Percentiles rank a stretch among this genome's conserved stretches.
These are phyloP conservation scores for Fregetta grallaria DNA, from an alignment of 2,113 vertebrate species.

Conservation along the genomic window DNA sequence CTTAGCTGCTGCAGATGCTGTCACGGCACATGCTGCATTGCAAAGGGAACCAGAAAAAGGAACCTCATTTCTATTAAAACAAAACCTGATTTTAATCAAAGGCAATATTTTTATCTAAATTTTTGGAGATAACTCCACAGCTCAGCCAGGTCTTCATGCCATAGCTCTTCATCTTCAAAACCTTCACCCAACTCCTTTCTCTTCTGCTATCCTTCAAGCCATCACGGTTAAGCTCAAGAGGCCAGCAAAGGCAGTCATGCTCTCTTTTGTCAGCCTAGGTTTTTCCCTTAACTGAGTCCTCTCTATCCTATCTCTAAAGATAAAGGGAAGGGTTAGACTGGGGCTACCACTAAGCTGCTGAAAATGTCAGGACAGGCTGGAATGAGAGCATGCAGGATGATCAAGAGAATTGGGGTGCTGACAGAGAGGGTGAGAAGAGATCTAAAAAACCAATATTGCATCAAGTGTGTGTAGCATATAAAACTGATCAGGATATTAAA, in stretches of 20 bases:
- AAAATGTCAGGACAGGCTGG: neutral
- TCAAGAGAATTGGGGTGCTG: neutral
- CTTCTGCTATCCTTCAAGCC: neutral
- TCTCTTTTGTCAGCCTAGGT: neutral
- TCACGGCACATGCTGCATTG: neutral
- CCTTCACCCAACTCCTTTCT: neutral
- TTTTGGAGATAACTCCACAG: neutral
- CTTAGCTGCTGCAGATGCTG: neutral
- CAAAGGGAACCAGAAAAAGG: neutral
- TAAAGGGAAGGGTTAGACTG: neutral
- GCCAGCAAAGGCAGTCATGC: neutral
- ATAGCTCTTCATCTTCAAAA: neutral
- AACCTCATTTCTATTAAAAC: neutral
- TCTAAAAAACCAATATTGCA: neutral
- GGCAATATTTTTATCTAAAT: neutral
- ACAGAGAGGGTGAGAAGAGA: neutral
- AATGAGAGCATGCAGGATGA: neutral
- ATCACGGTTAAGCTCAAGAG: neutral
- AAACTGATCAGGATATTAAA: neutral
- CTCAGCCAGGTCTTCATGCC: neutral
- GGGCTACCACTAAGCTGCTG: neutral
- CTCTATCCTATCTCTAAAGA: neutral
- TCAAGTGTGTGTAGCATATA: neutral
- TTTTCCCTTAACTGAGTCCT: neutral
- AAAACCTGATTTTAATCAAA: neutral